These are phyloP conservation scores for Sialia sialis DNA, from an alignment of 2,113 vertebrate genomes.

Conservation along the genomic window DNA sequence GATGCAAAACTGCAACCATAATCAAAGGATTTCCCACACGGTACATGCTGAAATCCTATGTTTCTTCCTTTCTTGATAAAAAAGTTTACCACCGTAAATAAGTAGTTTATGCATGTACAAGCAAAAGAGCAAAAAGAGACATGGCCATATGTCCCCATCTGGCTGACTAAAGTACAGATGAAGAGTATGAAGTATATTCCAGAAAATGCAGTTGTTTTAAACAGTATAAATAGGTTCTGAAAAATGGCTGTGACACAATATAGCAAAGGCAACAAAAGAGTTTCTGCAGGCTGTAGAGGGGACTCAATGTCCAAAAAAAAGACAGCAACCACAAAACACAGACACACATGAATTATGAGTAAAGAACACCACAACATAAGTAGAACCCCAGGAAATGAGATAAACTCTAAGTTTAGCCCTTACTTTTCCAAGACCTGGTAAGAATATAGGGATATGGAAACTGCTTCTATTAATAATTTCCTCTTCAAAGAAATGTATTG, in stretches of 20 bases:
- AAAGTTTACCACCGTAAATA: neutral
- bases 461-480: conserved; percentile 12
- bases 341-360: neutral
- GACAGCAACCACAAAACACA: neutral
- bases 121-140: neutral
- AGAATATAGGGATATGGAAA: neutral
- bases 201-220: neutral
- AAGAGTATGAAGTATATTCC: neutral
- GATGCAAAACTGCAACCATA: neutral
- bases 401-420: neutral
- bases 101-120: neutral
- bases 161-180: neutral
- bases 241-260: neutral
- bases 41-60: neutral
- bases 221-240: neutral
- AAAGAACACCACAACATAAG: neutral
- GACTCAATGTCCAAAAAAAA: neutral
- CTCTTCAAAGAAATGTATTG: neutral
- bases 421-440: neutral
- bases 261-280: neutral
- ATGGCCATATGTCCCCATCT: neutral
- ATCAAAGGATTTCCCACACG: neutral
- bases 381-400: conserved; percentile 34
- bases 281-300: neutral
- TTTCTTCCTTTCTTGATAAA: neutral